Base-by-base conservation (phyloP, 2,888 invertebrate genomes). In the Dusona sp. region DNA sequence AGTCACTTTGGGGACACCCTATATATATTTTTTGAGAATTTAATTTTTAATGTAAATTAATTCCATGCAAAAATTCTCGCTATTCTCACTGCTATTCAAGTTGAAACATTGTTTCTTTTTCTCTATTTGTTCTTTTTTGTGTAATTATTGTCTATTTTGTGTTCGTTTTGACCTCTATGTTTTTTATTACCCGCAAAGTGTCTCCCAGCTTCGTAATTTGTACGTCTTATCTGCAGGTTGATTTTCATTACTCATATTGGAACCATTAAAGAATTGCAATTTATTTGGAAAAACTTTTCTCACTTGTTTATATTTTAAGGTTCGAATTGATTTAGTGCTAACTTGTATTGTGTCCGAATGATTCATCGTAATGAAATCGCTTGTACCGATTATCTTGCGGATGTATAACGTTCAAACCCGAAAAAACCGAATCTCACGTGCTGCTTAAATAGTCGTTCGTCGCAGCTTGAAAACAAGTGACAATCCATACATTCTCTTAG, bases 141-240 rank as follows among this genome's bases (percentile, higher is more conserved):
- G 19, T 48, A 3, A 9, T 45, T 48, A 2, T 29, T 29, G 22
- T 70, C 29, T 61, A n/a, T 48, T 13, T 19, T 70, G 33, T 29
- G 16, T 61, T 16, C 13, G 29, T 61, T 16, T 9, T 25, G 61
- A 29, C 16, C 61, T 61, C 29, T 1, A 16, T 61, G 61, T 61
- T 13, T 57, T 57, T 13, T 25, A 25, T 25, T 57, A 57, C 25
- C 3, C 11, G 25, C 25, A 57, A 57, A 25, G 25, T n/a, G n/a
- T 68, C 65, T 68, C 36, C 54, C 42, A 25, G 48, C 48, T 75
- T 75, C 61, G 65, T 16, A 38, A 78, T 73, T 19, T 36, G 45
- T 57, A 38, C 29, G 9, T 61, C 9, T 42, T 3, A 11, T 79
- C 57, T 29, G 0, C 29, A 68, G 36, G n/a, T 74, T 29, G 16